phyloP scores from a whole-genome alignment of 2,797 vertebrate genomes.

The Phoebastria nigripes region DNA sequence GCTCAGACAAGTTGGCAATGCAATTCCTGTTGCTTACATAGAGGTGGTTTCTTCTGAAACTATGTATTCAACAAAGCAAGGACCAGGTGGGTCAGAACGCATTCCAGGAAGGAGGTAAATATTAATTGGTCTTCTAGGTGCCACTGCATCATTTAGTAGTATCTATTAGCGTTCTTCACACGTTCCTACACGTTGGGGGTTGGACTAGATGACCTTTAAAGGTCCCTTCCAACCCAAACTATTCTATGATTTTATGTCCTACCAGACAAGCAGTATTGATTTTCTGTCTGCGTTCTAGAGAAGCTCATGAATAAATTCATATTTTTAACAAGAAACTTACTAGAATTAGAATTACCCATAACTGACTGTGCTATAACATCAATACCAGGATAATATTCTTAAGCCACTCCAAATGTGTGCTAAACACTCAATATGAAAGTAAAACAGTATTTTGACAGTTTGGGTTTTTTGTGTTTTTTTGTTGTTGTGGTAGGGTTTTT shows the following conservation, averaged over 20 bases:
- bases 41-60: background rate
- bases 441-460: background rate
- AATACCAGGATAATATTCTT: background rate
- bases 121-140: background rate
- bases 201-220: too few species aligned
- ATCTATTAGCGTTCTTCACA: background rate
- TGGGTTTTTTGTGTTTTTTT: too few species aligned
- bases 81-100: background rate
- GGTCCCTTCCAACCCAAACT: too few species aligned
- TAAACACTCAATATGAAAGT: background rate
- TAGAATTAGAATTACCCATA: background rate
- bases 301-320: conserved; percentile 35
- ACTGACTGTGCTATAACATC: background rate
- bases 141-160: background rate
- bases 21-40: background rate
- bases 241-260: background rate
- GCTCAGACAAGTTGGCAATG: background rate
- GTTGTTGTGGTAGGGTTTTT: too few species aligned
- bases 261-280: conserved; percentile 4
- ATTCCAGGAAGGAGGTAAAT: background rate
- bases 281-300: background rate
- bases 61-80: background rate
- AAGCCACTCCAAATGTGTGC: background rate
- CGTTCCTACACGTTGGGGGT: background rate
- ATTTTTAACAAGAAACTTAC: background rate